phyloP scores from a whole-genome alignment of 2,797 vertebrate genomes.

The Cercopithecus neglectus region DNA sequence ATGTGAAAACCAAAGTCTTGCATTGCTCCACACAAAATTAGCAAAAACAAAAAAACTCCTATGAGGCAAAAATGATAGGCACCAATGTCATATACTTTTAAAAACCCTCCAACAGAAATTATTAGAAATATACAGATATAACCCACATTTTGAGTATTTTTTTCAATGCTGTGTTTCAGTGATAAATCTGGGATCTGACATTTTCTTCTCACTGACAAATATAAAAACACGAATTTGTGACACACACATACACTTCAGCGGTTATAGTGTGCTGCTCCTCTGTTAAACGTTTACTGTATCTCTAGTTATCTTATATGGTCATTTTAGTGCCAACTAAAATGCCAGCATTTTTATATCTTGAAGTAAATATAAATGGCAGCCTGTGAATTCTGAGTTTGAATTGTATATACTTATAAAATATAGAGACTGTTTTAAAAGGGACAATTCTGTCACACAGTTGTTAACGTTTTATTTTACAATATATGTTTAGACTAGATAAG shows the following conservation, averaged over 20 bases:
- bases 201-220: neutral
- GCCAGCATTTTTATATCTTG: conserved; percentile 2
- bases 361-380: neutral
- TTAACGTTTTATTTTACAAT: conserved; percentile 55
- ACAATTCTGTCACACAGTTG: conserved; percentile 26
- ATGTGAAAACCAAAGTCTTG: conserved; percentile 50
- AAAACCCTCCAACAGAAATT: conserved; percentile 42
- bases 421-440: conserved; percentile 15
- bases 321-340: conserved; percentile 40
- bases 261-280: neutral
- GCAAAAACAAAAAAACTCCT: conserved; percentile 13
- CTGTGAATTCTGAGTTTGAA: neutral
- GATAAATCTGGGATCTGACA: neutral
- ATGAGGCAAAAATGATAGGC: conserved; percentile 53
- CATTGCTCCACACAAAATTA: conserved; percentile 54
- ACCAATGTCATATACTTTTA: conserved; percentile 16
- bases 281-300: conserved; percentile 6
- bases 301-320: neutral
- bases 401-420: conserved; percentile 25
- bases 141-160: conserved; percentile 20
- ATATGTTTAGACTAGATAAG: conserved; percentile 53
- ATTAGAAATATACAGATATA: neutral
- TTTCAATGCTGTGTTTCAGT: conserved; percentile 24
- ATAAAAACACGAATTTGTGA: neutral
- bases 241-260: neutral